Base-by-base conservation (phyloP, 2,113 vertebrate genomes). In the Felis catus region DNA sequence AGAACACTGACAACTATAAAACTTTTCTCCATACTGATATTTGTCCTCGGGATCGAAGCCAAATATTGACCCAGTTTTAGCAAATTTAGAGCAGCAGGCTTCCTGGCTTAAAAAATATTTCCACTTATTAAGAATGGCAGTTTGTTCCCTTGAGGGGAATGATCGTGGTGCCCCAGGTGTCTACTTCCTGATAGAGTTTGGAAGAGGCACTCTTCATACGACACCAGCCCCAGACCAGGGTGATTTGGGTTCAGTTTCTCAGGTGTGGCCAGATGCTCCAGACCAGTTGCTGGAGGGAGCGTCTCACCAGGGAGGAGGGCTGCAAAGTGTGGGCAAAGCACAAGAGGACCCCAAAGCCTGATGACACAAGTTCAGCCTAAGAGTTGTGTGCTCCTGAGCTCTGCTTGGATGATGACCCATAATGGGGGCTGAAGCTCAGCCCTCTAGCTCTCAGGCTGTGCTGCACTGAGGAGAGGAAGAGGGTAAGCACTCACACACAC, bases 41-140 rank as follows among this genome's bases (percentile, higher is more conserved):
- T 97, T 95, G 80, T 86, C 79, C 90, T 87, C 63, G 39, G 66
- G 31, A 83, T 31, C 23, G 48, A 96, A 97, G 74, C 53, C 95
- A 95, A 94, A 97, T 97, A 97, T 90, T 92, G 95, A 96, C 93
- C 83, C 61, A 83, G 48, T 96, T 97, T 97, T 78, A 95, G 90
- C 92, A 92, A 96, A 96, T 78, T 91, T 61, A 92, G 68, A 97
- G 71, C 63, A 90, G 55, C 41, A 71, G 80, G 80, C 29, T 74
- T 97, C 94, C 89, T 78, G 86, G 87, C 92, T 97, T 94, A 39
- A 95, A 93, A 96, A 55, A 41, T 55, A 79, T 86, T 89, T 97
- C 71, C 86, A 58, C n/a, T 90, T 92, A 86, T 68, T 41, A 66
- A 81, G 73, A 39, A 41, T 71, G 70, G 66, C 86, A 78, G 36